Percentiles rank a stretch among this genome's conserved stretches.
phyloP scores from a whole-genome alignment of 64 coral and sea anemone species.

The Porites australiensis region DNA sequence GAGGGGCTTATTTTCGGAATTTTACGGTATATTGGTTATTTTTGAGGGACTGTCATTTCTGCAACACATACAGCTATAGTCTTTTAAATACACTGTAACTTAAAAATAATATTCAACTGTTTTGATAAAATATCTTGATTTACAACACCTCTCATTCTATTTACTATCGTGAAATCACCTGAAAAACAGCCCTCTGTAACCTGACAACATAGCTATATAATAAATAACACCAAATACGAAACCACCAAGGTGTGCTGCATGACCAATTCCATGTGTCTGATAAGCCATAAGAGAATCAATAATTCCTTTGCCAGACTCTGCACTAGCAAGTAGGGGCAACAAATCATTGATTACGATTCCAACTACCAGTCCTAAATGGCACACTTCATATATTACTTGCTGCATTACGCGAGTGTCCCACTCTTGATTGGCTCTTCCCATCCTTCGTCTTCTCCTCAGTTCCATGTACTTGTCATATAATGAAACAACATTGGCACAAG shows the following conservation, averaged over 20 bases:
- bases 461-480: constrained; percentile 65
- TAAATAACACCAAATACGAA: constrained; percentile 86
- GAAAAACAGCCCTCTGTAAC: neutral
- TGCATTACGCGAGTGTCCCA: constrained; percentile 45
- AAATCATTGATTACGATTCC: constrained; percentile 62
- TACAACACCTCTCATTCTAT: too few species aligned
- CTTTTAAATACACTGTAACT: too few species aligned
- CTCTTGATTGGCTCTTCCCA: constrained; percentile 23
- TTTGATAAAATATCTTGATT: too few species aligned
- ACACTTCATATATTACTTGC: constrained; percentile 67
- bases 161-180: neutral
- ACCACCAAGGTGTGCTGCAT: constrained; percentile 88
- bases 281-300: constrained; percentile 77
- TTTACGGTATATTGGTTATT: too few species aligned
- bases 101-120: too few species aligned
- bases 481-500: constrained; percentile 77
- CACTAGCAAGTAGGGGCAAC: constrained; percentile 65
- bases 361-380: constrained; percentile 55
- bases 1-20: too few species aligned
- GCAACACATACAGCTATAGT: too few species aligned
- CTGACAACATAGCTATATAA: constrained; percentile 66
- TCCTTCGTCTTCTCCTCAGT: constrained; percentile 44
- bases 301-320: constrained; percentile 59
- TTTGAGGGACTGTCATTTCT: too few species aligned
- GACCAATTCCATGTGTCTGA: constrained; percentile 85